phyloP scores from a whole-genome alignment of 2,888 invertebrate genomes.

The Cantharis lateralis region DNA sequence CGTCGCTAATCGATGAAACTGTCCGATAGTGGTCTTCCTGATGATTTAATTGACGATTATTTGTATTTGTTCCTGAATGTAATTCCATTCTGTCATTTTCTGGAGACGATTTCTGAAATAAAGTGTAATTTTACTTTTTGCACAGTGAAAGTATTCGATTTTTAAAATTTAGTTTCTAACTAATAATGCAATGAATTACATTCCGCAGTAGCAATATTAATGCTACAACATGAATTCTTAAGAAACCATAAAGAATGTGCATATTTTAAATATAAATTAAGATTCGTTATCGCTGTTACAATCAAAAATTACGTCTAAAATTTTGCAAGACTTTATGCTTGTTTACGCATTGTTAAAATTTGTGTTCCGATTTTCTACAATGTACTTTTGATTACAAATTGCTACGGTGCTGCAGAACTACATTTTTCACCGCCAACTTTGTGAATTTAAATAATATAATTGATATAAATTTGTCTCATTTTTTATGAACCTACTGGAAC shows the following conservation, averaged over 20 bases:
- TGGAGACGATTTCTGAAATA: background rate
- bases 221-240: background rate
- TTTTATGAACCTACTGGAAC: background rate
- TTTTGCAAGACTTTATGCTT: background rate
- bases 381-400: background rate
- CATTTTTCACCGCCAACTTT: background rate
- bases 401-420: background rate
- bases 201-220: background rate
- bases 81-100: background rate
- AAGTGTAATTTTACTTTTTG: background rate
- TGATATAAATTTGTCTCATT: background rate
- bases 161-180: background rate
- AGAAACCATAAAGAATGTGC: slow-evolving; percentile 9
- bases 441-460: background rate
- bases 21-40: background rate
- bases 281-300: slow-evolving; percentile 3
- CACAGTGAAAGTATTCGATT: background rate
- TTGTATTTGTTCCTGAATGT: background rate
- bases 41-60: background rate
- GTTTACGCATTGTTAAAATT: background rate
- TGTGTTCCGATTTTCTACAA: background rate
- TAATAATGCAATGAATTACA: slow-evolving; percentile 9
- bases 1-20: background rate
- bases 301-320: slow-evolving; percentile 4
- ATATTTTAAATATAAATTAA: slow-evolving; percentile 2